Evolutionary conservation across 2,113 vertebrate species (phyloP).

Genomic region (Pluvianellus socialis): DNA sequence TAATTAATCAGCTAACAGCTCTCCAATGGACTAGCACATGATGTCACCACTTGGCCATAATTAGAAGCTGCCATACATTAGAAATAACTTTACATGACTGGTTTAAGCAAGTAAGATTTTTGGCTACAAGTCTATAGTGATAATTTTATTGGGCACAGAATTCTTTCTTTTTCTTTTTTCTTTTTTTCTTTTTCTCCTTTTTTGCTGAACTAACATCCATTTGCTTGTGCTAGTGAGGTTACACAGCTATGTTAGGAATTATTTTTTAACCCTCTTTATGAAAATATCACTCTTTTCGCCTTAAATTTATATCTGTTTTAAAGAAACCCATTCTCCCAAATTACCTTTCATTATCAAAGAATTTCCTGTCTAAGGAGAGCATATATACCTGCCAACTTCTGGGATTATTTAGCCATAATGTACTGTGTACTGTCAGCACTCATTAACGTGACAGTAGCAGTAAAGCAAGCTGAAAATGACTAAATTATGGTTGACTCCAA

Average conservation of each 20-base stretch:
- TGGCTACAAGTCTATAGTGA: not conserved
- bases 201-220: not conserved
- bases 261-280: slow-evolving; percentile 27
- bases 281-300: not conserved
- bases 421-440: slow-evolving; percentile 53
- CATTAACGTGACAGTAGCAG: slow-evolving; percentile 47
- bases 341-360: slow-evolving; percentile 52
- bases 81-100: slow-evolving; percentile 26
- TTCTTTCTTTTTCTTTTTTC: not conserved
- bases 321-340: slow-evolving; percentile 46
- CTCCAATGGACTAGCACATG: slow-evolving; percentile 17
- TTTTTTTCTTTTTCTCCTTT: not conserved
- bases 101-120: not conserved
- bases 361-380: slow-evolving; percentile 50
- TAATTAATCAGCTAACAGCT: slow-evolving; percentile 70
- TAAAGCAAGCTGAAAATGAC: slow-evolving; percentile 64
- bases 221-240: not conserved
- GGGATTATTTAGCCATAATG: slow-evolving; percentile 50
- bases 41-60: slow-evolving; percentile 61
- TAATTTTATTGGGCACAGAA: not conserved
- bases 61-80: slow-evolving; percentile 52
- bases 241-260: not conserved
- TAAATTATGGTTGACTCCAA: slow-evolving; percentile 54
- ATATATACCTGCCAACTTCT: slow-evolving; percentile 39
- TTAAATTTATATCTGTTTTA: slow-evolving; percentile 33